phyloP scores from a whole-genome alignment of 1,140 invertebrate species.

The Drosophila mojavensis region DNA sequence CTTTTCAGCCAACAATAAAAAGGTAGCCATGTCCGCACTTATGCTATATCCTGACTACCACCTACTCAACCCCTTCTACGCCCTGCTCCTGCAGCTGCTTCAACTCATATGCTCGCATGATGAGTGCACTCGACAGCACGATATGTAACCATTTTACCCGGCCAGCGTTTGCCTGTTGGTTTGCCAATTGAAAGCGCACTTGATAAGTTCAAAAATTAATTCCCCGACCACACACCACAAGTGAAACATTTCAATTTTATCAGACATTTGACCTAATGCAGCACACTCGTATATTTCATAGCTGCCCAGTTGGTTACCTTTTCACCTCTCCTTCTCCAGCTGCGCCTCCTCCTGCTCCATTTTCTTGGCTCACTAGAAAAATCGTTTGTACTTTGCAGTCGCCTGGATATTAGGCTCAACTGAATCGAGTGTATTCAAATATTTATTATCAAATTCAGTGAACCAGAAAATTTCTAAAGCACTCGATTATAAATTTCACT shows the following conservation, averaged over 20 bases:
- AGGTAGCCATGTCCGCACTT: slow-evolving; percentile 35
- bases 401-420: neutral
- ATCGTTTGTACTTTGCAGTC: slow-evolving; percentile 4
- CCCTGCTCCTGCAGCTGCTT: neutral
- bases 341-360: neutral
- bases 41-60: slow-evolving; percentile 20
- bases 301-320: neutral
- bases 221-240: slow-evolving; percentile 27
- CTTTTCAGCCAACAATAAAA: slow-evolving; percentile 60
- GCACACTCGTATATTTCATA: slow-evolving; percentile 1
- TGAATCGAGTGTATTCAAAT: neutral
- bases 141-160: slow-evolving; percentile 52
- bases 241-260: slow-evolving; percentile 54
- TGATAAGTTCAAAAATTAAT: slow-evolving; percentile 61
- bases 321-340: no score
- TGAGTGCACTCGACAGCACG: slow-evolving; percentile 77
- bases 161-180: neutral
- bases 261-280: slow-evolving; percentile 50
- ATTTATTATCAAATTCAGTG: slow-evolving; percentile 17
- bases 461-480: slow-evolving; percentile 28
- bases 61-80: neutral
- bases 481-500: neutral
- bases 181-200: slow-evolving; percentile 33
- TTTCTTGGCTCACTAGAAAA: neutral
- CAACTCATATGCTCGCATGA: slow-evolving; percentile 64